Conservation (phyloP, 2,113 vertebrate genomes). For the Meleagris gallopavo region DNA sequence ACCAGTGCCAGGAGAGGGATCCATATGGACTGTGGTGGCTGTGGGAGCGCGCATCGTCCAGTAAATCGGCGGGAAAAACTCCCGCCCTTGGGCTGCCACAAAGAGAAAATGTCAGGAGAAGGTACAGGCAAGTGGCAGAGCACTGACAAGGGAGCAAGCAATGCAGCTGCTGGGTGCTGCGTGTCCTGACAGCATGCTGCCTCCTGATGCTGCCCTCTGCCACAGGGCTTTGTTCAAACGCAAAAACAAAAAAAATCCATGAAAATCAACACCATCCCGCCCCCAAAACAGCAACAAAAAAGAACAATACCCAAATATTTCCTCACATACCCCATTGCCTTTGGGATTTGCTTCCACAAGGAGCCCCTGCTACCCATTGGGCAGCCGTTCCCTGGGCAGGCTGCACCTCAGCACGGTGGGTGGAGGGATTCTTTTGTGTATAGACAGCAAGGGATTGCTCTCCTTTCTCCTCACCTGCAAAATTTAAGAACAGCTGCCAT, state of each 20-base stretch:
- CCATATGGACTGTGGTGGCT: neutral
- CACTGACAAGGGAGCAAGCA: neutral
- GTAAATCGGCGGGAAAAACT: neutral
- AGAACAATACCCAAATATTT: neutral
- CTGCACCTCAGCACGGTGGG: rapidly evolving
- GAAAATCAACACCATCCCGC: neutral
- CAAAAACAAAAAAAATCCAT: neutral
- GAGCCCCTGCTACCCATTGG: neutral
- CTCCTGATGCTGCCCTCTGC: neutral
- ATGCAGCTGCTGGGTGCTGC: rapidly evolving
- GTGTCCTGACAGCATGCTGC: neutral
- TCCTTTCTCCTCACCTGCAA: neutral
- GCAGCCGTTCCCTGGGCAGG: rapidly evolving
- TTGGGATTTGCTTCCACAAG: rapidly evolving
- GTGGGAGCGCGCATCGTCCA: neutral
- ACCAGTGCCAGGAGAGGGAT: neutral
- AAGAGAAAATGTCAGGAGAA: neutral
- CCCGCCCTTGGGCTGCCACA: neutral
- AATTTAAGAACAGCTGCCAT: neutral
- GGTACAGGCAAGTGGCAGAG: neutral
- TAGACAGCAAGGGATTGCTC: neutral
- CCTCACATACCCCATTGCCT: neutral
- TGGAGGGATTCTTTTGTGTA: rapidly evolving
- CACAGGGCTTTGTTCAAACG: neutral
- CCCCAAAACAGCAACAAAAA: neutral